Base-by-base conservation (phyloP, 1,140 invertebrate species). In the Liolophura sinensis region DNA sequence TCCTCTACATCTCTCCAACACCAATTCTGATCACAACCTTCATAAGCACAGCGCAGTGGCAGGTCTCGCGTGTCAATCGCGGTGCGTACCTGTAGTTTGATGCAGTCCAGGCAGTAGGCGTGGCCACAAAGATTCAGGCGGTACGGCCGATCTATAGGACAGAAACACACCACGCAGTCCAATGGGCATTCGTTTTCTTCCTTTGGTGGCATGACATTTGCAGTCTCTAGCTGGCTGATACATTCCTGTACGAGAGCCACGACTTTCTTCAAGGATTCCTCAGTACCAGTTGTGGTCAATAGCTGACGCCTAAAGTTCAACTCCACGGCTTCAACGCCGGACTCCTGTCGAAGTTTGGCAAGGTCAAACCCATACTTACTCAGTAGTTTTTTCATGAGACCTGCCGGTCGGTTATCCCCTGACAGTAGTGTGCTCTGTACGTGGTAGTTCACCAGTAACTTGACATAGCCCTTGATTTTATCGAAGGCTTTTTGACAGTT, bases 121-220 rank as follows among this genome's bases (percentile, higher is more conserved):
- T 82, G 80, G 1, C 79, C 80, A 71, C 80, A 82, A 1, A 50
- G 60, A 60, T 81, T 75, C 27, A 81, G 67, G 15, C 76, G 69
- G 50, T 74, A 76, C 24, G 79, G 52, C 6, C 75, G 72, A 12
- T 76, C 75, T 1, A 81, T 63, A 20, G 75, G 68, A 59, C 66
- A 73, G 31, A 77, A 60, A 64, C 80, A 82, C 15, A 76, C 69
- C 16, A 67, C 70, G 64, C 80, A 82, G 14, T 78, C 76, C 20
- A 75, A 72, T n/a, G 62, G 57, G 57, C 6, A 27, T 20, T 20
- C 24, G 12, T 66, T 18, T 12, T 63, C 62, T 16, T 56, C 57
- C 16, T 65, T 46, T 20, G 27, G 47, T 6, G 50, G 18, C 22
- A 31, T 7, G 15, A 14, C 54, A 25, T 56, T 22, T 60, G 20